Evolutionary conservation across 2,888 invertebrate species (phyloP).

Genomic region (Bombyx huttoni): DNA sequence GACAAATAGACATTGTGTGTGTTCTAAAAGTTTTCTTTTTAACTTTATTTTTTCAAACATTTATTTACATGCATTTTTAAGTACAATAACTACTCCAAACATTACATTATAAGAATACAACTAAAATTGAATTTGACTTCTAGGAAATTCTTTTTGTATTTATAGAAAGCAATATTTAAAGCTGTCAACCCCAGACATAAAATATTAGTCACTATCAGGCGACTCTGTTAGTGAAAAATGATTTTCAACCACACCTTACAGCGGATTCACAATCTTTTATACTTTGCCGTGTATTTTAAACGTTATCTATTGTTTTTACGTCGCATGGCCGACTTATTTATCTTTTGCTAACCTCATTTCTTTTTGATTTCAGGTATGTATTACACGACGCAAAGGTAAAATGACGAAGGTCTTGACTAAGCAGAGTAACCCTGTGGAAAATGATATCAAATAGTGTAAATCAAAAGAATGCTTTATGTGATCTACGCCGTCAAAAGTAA

Average conservation of each 20-base stretch:
- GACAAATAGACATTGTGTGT: no score
- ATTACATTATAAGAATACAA: no score
- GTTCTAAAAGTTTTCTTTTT: no score
- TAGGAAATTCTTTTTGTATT: neutral
- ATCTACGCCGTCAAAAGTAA: no score
- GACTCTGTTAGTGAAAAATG: slow-evolving; percentile 63
- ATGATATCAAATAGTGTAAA: no score
- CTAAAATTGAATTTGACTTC: no score
- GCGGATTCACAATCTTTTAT: slow-evolving; percentile 53
- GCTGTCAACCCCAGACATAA: slow-evolving; percentile 25
- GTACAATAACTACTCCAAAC: no score
- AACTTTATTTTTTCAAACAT: no score
- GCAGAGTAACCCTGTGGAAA: no score
- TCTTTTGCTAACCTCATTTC: slow-evolving; percentile 41
- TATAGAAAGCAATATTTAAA: neutral
- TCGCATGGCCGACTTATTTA: slow-evolving; percentile 45
- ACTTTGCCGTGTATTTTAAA: slow-evolving; percentile 50
- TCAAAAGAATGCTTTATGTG: no score
- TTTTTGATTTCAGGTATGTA: slow-evolving; percentile 53
- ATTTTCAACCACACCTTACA: slow-evolving; percentile 62
- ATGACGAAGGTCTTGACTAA: neutral
- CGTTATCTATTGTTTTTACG: slow-evolving; percentile 50
- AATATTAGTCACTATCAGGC: slow-evolving; percentile 62
- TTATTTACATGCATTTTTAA: no score
- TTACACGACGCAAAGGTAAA: slow-evolving; percentile 12